Conservation (phyloP, 2,797 vertebrate species). For the Onychomys leucogaster region DNA sequence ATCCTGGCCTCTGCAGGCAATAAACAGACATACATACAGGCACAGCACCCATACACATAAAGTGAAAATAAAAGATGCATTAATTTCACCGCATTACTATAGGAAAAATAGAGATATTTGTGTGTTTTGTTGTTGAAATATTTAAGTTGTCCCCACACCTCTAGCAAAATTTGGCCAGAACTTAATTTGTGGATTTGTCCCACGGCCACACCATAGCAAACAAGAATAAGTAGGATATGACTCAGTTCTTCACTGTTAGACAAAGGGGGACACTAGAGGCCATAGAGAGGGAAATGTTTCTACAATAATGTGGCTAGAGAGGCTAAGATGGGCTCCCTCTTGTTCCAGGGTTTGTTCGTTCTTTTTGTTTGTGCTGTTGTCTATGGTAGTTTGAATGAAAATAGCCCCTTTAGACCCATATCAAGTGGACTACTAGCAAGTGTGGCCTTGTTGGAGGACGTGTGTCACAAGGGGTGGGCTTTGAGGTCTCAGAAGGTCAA, state of each 20-base stretch:
- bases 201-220: neutral
- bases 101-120: neutral
- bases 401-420: neutral
- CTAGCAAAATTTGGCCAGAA: neutral
- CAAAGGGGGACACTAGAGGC: neutral
- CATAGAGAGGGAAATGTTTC: neutral
- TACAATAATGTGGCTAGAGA: neutral
- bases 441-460: neutral
- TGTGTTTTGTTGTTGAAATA: conserved; percentile 22
- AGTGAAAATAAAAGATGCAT: neutral
- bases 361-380: neutral
- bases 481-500: neutral
- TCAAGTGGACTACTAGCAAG: neutral
- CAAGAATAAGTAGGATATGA: neutral
- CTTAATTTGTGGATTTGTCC: neutral
- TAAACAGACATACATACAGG: neutral
- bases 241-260: neutral
- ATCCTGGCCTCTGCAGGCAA: neutral
- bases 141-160: neutral
- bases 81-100: neutral
- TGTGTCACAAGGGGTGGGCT: neutral
- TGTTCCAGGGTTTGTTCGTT: neutral
- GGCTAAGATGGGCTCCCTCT: neutral
- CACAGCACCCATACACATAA: neutral
- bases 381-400: neutral